Evolutionary conservation across 2,888 invertebrate genomes (phyloP), one percentile per base, ranked within the genome.

Genomic region (Troglohyphantes excavatus): DNA sequence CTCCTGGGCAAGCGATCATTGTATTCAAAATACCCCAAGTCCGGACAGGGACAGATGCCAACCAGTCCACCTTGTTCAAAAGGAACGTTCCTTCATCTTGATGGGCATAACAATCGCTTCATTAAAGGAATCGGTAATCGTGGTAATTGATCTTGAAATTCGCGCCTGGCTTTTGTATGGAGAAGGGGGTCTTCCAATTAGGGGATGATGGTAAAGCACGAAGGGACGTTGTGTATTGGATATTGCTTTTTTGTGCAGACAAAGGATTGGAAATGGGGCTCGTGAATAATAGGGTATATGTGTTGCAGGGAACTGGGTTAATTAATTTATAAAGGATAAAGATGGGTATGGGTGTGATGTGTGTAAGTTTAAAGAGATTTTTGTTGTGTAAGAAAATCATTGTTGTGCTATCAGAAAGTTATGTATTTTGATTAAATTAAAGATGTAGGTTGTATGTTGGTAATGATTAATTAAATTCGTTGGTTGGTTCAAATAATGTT

Each of bases 31-130:
- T 27, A 23, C 53, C 46, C 43, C 43, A 73, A 43, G 21, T 23
- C 23, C 27, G 21, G 70, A 39, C 23, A n/a, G 39, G 3, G 17
- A 33, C n/a, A 29, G 27, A 27, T 67, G 26, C 26, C 27, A 13
- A 59, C 59, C 6, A 67, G 67, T 17, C 29, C 6, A 6, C 59
- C n/a, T 61, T 61, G 61, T n/a, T 19, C 7, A 61, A 27, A 53
- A 53, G 53, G 13, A n/a, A n/a, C n/a, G n/a, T n/a, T n/a, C n/a
- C 17, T 53, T n/a, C n/a, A 23, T 43, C 23, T 29, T 63, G 76
- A 81, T 81, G 59, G 33, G 27, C 27, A 21, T n/a, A 81, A 83
- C 82, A 83, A 83, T 83, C 23, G 82, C 53, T 72, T 70, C 72
- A 59, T 53, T 46, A 53, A 53, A n/a, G 19, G n/a, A 53, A n/a